These are phyloP conservation scores for Dissostichus mawsoni DNA, from an alignment of 2,113 vertebrate genomes.

Conservation along the genomic window DNA sequence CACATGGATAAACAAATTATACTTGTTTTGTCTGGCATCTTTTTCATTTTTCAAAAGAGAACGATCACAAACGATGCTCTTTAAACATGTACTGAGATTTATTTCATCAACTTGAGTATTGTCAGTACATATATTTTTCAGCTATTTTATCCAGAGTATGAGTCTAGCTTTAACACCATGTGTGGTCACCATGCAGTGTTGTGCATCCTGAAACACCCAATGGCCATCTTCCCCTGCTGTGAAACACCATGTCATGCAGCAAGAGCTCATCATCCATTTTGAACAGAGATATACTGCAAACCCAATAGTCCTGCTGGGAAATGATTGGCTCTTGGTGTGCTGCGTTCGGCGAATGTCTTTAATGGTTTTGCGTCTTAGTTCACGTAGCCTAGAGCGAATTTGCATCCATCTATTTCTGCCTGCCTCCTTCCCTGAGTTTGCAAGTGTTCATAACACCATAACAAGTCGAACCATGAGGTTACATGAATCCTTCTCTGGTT, in stretches of 20 bases:
- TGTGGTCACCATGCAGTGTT: constrained; percentile 17
- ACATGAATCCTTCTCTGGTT: constrained; percentile 39
- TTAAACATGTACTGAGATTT: too few relatives aligned
- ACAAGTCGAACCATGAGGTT: constrained; percentile 28
- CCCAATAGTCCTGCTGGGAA: constrained; percentile 11
- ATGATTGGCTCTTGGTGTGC: constrained; percentile 34
- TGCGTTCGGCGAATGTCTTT: constrained; percentile 28
- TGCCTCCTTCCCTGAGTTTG: constrained; percentile 33
- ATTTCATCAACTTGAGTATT: not conserved
- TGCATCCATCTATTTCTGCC: constrained; percentile 29
- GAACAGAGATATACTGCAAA: constrained; percentile 28
- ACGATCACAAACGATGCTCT: not conserved
- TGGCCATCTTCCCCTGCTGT: constrained; percentile 13
- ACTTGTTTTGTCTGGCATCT: not conserved
- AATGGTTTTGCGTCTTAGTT: constrained; percentile 40
- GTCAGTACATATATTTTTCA: not conserved
- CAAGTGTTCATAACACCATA: constrained; percentile 24
- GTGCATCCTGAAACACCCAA: constrained; percentile 23
- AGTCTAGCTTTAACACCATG: constrained; percentile 10
- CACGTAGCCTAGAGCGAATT: constrained; percentile 21
- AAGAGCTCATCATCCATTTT: constrained; percentile 51
- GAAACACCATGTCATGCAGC: constrained; percentile 16
- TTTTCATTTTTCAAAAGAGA: not conserved
- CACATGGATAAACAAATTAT: not conserved
- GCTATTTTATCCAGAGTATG: not conserved